Evolutionary conservation across 1,140 invertebrate genomes (phyloP).

Genomic region (Orchesella cincta): DNA sequence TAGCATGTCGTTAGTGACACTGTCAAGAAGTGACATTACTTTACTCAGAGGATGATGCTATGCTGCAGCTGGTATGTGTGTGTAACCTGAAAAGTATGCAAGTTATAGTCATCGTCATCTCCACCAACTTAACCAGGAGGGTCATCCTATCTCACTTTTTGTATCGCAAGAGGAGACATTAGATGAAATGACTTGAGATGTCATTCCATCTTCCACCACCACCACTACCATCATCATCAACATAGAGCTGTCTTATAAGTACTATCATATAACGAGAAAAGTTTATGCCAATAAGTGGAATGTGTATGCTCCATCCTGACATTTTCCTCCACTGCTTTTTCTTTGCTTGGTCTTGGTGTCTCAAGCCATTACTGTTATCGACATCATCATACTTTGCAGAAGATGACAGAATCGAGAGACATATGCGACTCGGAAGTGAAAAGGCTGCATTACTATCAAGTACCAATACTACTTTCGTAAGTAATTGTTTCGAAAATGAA

Average conservation of each 20-base stretch:
- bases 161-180: background rate
- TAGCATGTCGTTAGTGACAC: slow-evolving; percentile 10
- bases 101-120: background rate
- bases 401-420: too few relatives aligned
- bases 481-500: too few relatives aligned
- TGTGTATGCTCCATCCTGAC: background rate
- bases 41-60: background rate
- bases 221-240: background rate
- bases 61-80: background rate
- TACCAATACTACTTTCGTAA: too few relatives aligned
- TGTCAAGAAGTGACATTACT: slow-evolving; percentile 5
- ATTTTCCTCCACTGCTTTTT: background rate
- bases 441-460: too few relatives aligned
- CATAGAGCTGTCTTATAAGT: background rate
- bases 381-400: too few relatives aligned
- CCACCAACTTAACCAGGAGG: background rate
- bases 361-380: too few relatives aligned
- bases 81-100: background rate
- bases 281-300: background rate
- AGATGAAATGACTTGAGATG: slow-evolving; percentile 9
- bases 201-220: background rate
- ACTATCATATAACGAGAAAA: background rate
- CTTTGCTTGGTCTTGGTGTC: background rate
- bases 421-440: too few relatives aligned
- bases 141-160: slow-evolving; percentile 9